Evolutionary conservation across 2,888 invertebrate species (phyloP), one percentile per base, ranked within the genome.

Genomic region (Ophion ventricosus): DNA sequence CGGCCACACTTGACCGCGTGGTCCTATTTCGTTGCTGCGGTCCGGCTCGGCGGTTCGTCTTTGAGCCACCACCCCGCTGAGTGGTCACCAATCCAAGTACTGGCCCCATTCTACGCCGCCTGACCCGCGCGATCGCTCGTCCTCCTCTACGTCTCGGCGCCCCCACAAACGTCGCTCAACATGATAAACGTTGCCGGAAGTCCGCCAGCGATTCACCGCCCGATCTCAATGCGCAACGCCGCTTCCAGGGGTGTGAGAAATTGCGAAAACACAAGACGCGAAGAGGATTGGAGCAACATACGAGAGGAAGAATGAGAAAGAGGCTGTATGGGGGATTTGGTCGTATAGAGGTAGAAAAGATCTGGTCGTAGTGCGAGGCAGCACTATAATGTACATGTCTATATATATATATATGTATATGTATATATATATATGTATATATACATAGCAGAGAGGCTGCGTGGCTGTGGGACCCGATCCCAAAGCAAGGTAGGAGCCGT

Each of bases 381-480:
- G 88, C 86, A 87, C 88, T 91, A 90, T 64, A 40, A 64, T 64
- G 49, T 49, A 49, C 49, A 49, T 17, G 49, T 10, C 20, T 23
- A 69, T 26, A 69, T 69, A 69, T 54, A n/a, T 69, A 29, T 69
- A 54, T 54, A 26, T 26, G 10, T 66, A 40, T 59, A 72, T 26
- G 54, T 61, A 63, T 59, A 61, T 70, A 77, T 69, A 56, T 35
- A 76, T 75, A 66, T 76, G 64, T 56, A 20, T 67, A 77, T 70
- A 70, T 78, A 64, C 59, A 80, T 26, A 66, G n/a, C 57, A 73
- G 80, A 59, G 80, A 80, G 73, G 80, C 80, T 80, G 80, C 80
- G 92, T 91, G 92, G 92, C 91, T 91, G 91, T 91, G 92, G 90
- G 92, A 92, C 92, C 90, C 89, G 93, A 92, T 92, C 92, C 91